Evolutionary conservation across 2,888 invertebrate genomes (phyloP).

Genomic region (Bhutanitis thaidina): DNA sequence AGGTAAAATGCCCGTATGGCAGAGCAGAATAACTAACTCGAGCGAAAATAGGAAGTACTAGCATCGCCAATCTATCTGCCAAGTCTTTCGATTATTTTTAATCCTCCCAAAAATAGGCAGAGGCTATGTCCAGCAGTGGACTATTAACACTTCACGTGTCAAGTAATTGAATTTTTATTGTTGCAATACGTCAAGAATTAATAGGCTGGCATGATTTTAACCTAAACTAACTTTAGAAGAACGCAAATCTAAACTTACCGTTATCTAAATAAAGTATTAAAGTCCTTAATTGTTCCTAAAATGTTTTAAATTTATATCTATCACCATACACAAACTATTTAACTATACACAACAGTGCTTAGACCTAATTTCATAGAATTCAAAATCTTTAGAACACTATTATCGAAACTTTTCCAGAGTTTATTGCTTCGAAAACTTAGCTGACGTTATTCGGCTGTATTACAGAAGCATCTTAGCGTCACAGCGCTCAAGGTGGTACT

Average conservation of each 20-base stretch:
- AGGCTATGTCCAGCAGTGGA: not conserved
- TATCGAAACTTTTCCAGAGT: constrained; percentile 12
- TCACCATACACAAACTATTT: constrained; percentile 12
- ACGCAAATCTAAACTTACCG: constrained; percentile 3
- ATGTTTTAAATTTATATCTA: not conserved
- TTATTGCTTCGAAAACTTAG: constrained; percentile 49
- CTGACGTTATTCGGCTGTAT: not conserved
- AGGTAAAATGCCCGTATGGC: too few relatives aligned
- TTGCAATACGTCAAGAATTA: too few relatives aligned
- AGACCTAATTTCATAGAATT: not conserved
- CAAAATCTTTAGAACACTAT: not conserved
- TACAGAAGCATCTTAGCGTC: constrained; percentile 33
- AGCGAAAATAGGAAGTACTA: too few relatives aligned
- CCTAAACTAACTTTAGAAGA: not conserved
- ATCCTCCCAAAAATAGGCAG: too few relatives aligned
- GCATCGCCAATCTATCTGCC: too few relatives aligned
- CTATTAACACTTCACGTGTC: too few relatives aligned
- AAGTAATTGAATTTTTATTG: too few relatives aligned
- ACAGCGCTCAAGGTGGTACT: constrained; percentile 59
- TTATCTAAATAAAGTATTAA: not conserved
- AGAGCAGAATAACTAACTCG: too few relatives aligned
- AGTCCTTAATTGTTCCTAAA: constrained; percentile 3
- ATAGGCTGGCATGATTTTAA: not conserved
- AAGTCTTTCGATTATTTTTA: too few relatives aligned
- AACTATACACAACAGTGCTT: not conserved